Base-by-base conservation (phyloP, 1,140 invertebrate genomes). In the Macrobrachium rosenbergii region DNA sequence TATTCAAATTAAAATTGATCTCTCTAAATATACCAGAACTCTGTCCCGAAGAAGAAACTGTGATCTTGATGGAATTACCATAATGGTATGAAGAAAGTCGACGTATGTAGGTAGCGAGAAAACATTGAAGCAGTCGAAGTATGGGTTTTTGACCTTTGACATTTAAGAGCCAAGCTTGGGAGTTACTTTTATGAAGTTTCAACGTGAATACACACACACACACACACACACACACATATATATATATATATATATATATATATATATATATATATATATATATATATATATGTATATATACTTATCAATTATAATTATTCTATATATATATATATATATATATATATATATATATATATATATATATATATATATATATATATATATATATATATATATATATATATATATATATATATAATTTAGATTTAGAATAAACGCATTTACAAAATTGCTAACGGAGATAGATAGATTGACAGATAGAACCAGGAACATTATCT, bases 361-460 rank as follows among this genome's bases (percentile, higher is more conserved):
- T 78, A 78, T 78, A 58, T 78, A 78, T 78, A 58, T 78, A 59
- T 78, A 58, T 78, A 59, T 78, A 58, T 78, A 78, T 78, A 58
- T 78, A 78, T 78, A 17, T 78, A 78, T 78, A 58, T 78, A 78
- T 78, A 6, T 78, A 78, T 58, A 23, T 78, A 52, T 78, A 23
- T 78, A 59, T 78, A 78, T 78, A 78, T 78, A 78, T 78, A 78
- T 78, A 78, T 59, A 78, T 78, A 52, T 78, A 78, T 78, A 78
- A n/a, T n/a, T n/a, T n/a, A 77, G 28, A 17, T 43, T 10, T 28
- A 43, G 11, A 19, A 21, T 45, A 43, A n/a, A 37, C 11, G 2
- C 0, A 7, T 78, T 16, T 17, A 14, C 45, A 17, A 10, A 58
- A 3, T 37, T 37, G 28, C 28, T 37, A 37, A 37, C 28, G 28